Evolutionary conservation across 2,797 vertebrate species (phyloP).

Genomic region (Antrozous pallidus): DNA sequence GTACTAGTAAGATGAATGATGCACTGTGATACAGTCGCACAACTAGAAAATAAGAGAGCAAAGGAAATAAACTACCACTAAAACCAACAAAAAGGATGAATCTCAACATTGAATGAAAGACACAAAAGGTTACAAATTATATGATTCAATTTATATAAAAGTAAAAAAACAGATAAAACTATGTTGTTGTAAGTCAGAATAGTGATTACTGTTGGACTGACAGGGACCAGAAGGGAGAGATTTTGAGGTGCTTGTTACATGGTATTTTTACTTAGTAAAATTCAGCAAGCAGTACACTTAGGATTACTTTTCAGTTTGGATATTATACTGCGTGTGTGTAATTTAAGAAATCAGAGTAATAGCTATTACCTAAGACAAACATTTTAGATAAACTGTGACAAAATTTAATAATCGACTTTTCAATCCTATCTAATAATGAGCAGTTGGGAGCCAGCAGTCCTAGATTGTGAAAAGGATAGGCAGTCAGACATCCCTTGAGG

Average conservation of each 20-base stretch:
- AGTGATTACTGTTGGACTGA: not conserved
- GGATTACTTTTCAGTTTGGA: not conserved
- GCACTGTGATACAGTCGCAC: not conserved
- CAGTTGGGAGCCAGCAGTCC: no score
- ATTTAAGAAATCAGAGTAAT: conserved; percentile 27
- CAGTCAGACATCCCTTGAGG: no score
- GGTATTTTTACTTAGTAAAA: not conserved
- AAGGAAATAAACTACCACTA: not conserved
- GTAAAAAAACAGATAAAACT: not conserved
- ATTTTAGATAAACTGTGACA: conserved; percentile 7
- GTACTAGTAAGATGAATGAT: not conserved
- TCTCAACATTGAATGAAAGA: not conserved
- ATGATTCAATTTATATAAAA: not conserved
- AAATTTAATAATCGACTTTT: not conserved
- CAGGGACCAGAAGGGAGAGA: not conserved
- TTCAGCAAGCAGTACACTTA: not conserved
- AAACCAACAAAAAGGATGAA: not conserved
- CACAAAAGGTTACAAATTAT: not conserved
- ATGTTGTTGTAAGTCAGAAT: not conserved
- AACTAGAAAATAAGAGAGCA: not conserved
- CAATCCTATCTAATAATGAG: no score
- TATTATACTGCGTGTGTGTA: not conserved
- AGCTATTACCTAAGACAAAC: conserved; percentile 6
- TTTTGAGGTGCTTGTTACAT: not conserved
- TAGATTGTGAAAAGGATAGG: no score